Evolutionary conservation across 2,797 vertebrate genomes (phyloP), one percentile per base, ranked within the genome.

Genomic region (Myoxocephalus aenaeus): DNA sequence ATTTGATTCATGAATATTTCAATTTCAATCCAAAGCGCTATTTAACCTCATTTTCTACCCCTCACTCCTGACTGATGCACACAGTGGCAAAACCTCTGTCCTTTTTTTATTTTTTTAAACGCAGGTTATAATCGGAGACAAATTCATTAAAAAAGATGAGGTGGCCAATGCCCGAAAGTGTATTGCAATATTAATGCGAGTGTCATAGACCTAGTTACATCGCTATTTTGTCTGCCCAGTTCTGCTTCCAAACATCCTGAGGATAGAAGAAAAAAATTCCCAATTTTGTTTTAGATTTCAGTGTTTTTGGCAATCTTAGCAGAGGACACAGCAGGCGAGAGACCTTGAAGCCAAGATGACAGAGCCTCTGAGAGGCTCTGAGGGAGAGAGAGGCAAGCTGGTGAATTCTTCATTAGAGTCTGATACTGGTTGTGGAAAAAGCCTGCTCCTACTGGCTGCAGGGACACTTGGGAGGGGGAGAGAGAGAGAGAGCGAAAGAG

Each of bases 1-100:
- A 93, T 94, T 83, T 69, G 75, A 89, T 77, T 93, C 91, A 93
- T 94, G 86, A 91, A 95, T 94, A 93, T 93, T 94, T 90, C 70
- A 93, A 93, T 66, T 82, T 65, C 66, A 75, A 89, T 92, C 88
- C 87, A 87, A 92, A 91, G 85, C 73, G n/a, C 79, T 84, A 83
- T 92, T 91, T 91, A 93, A 90, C 91, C 86, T 87, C 38, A 81
- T 88, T 90, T 92, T 84, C 79, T 71, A 58, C 36, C 54, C 76
- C 27, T 87, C 63, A 42, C 79, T 82, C 65, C 76, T 88, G 81
- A 89, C 76, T 82, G 82, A 88, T 36, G 65, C 51, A 75, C 36
- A 61, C 61, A 66, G 56, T 66, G 80, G 91, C 81, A 86, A 80
- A 82, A 66, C 51, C 58, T 79, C 75, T 67, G 38, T 32, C 32